Percentiles rank a stretch among this genome's conserved stretches.
Evolutionary conservation across 2,888 invertebrate species (phyloP).

Genomic region (Philereme vetulata): DNA sequence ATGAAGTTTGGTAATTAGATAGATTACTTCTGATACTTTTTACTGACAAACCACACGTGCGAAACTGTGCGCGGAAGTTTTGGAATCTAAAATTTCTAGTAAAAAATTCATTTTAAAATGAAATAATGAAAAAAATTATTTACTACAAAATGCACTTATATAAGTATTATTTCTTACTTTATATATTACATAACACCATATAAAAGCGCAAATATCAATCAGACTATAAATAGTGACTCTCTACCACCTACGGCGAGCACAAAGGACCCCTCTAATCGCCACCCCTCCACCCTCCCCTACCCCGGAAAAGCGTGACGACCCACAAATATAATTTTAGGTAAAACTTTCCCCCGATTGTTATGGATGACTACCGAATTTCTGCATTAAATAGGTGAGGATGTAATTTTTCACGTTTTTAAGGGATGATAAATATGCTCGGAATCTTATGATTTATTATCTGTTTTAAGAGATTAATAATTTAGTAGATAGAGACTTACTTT

Average conservation of each 20-base stretch:
- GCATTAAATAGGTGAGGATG: constrained; percentile 62
- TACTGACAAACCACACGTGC: no score
- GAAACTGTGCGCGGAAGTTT: no score
- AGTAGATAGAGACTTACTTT: background rate
- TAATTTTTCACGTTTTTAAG: constrained; percentile 42
- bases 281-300: constrained; percentile 45
- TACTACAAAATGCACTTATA: no score
- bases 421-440: constrained; percentile 43
- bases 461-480: constrained; percentile 17
- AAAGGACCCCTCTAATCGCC: constrained; percentile 79
- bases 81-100: no score
- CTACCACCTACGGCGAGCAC: constrained; percentile 69
- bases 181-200: no score
- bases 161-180: no score
- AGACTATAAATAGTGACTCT: constrained; percentile 63
- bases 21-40: no score
- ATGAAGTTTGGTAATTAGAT: no score
- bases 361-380: constrained; percentile 67
- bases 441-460: constrained; percentile 33
- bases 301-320: constrained; percentile 83
- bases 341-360: constrained; percentile 76
- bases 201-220: constrained; percentile 26
- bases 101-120: no score
- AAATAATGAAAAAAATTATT: no score
- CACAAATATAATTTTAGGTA: constrained; percentile 83